phyloP scores from a whole-genome alignment of 2,797 vertebrate genomes.

The Intellagama lesueurii region DNA sequence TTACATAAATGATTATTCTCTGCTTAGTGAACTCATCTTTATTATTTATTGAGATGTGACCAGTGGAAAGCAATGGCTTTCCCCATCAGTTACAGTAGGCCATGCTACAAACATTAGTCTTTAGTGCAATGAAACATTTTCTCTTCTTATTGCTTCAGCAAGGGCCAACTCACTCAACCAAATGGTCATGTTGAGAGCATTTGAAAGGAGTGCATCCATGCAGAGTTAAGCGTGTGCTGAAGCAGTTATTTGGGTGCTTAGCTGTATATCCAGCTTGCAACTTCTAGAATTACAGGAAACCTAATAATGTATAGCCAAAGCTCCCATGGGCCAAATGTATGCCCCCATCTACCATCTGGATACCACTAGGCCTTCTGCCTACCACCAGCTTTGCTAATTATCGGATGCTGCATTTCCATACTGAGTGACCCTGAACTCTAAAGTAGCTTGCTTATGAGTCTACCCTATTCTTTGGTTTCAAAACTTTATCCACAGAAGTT shows the following conservation, averaged over 20 bases:
- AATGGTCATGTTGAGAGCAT: neutral
- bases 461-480: neutral
- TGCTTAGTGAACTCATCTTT: neutral
- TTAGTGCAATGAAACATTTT: neutral
- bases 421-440: neutral
- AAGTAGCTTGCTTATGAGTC: neutral
- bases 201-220: neutral
- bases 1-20: neutral
- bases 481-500: neutral
- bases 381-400: neutral
- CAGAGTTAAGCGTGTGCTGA: neutral
- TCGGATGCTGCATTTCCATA: neutral
- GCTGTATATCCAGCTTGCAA: neutral
- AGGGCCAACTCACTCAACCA: neutral
- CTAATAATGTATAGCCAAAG: constrained; percentile 14
- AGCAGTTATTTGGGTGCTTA: neutral
- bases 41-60: neutral
- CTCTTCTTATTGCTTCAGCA: neutral
- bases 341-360: neutral
- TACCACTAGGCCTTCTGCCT: neutral
- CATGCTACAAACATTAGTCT: neutral
- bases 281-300: neutral
- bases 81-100: neutral
- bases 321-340: neutral
- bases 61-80: neutral